Evolutionary conservation across 1,140 invertebrate genomes (phyloP), one percentile per base, ranked within the genome.

Genomic region (Kradibia gibbosae): DNA sequence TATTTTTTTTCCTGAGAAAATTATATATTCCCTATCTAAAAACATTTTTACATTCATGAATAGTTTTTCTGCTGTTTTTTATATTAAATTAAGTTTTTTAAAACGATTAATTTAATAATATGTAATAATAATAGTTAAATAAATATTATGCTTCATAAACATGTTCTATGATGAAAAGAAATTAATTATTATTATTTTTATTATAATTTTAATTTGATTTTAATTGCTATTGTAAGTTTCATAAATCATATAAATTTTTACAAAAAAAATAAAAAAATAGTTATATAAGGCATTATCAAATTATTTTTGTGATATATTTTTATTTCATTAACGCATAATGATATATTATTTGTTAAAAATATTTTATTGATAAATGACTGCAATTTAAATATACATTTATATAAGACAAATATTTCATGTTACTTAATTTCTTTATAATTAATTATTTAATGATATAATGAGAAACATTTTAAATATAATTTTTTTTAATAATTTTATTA

Each of bases 11-110:
- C 36, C 8, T 67, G 45, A 67, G 1, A 67, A 67, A 53, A 28
- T 60, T 77, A 48, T 77, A 67, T 67, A 28, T 57, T 42, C 60
- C 36, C 1, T 60, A 36, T 17, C 11, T 76, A 76, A 60, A 74
- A n/a, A n/a, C n/a, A n/a, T n/a, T n/a, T n/a, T n/a, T n/a, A n/a
- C n/a, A n/a, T n/a, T n/a, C n/a, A n/a, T n/a, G n/a, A n/a, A n/a
- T n/a, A n/a, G n/a, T n/a, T n/a, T n/a, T n/a, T 74, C 22, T 25
- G 55, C 39, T 36, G 17, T 67, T 67, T 78, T 67, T 60, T 60
- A 60, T 77, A 22, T 48, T 62, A 5, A 25, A 65, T 17, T 31
- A 65, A 48, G 42, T 48, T 72, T 48, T 48, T 48, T 10, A 39
- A 34, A 11, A 48, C 50, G n/a, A 60, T 31, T 67, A 20, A 8